Evolutionary conservation across 2,888 invertebrate species (phyloP).

Genomic region (Cerceris ruficornis): DNA sequence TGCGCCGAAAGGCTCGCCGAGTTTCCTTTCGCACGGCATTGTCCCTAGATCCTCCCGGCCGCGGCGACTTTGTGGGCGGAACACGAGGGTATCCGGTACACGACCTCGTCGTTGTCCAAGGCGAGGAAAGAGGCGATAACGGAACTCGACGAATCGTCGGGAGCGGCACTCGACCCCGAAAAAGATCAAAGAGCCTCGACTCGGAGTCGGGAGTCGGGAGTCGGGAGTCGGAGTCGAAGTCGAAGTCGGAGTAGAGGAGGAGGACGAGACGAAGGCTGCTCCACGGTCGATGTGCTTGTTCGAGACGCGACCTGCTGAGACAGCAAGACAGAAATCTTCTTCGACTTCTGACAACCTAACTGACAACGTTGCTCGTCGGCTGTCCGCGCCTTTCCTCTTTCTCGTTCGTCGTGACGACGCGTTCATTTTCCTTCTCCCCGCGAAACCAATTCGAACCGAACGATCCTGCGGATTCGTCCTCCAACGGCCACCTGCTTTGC

Average conservation of each 20-base stretch:
- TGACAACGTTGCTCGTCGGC: slow-evolving; percentile 33
- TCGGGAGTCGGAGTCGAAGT: slow-evolving; percentile 31
- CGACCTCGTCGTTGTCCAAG: slow-evolving; percentile 1
- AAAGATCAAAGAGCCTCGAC: slow-evolving; percentile 31
- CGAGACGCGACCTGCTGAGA: slow-evolving; percentile 60
- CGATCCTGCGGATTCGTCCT: not conserved
- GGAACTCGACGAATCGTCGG: slow-evolving; percentile 6
- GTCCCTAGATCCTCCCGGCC: slow-evolving; percentile 24
- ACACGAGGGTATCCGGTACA: slow-evolving; percentile 15
- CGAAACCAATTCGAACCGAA: not conserved
- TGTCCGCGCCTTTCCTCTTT: slow-evolving; percentile 46
- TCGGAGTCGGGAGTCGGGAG: slow-evolving; percentile 11
- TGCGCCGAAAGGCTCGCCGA: slow-evolving; percentile 1
- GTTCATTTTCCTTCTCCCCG: not conserved
- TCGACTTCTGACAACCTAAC: slow-evolving; percentile 17
- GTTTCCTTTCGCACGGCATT: slow-evolving; percentile 54
- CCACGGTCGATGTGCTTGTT: slow-evolving; percentile 30
- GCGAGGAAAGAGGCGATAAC: slow-evolving; percentile 29
- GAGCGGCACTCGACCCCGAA: slow-evolving; percentile 45
- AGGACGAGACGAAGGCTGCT: slow-evolving; percentile 23
- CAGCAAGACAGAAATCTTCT: slow-evolving; percentile 43
- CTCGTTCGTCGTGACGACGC: not conserved
- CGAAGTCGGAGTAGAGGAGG: slow-evolving; percentile 4
- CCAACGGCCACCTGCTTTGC: slow-evolving; percentile 45
- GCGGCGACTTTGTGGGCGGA: slow-evolving; percentile 32